Conservation (phyloP, 2,888 invertebrate genomes). For the Ophonus ardosiacus region DNA sequence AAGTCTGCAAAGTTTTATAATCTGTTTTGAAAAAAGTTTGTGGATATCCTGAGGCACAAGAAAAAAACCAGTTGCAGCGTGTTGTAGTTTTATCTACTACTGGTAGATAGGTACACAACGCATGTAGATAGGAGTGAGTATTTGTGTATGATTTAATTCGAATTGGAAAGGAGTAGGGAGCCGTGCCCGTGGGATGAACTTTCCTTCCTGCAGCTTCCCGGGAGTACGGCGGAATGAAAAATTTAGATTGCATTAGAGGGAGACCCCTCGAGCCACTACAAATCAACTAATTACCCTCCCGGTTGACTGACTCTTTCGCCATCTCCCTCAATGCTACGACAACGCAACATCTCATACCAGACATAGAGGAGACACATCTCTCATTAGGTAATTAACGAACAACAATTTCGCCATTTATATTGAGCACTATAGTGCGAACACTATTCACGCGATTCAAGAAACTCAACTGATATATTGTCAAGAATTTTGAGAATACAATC, state of each 20-base stretch:
- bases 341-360: conserved; percentile 59
- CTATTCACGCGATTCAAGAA: neutral
- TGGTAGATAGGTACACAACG: too few species aligned
- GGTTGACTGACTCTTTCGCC: conserved; percentile 70
- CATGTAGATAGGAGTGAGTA: neutral
- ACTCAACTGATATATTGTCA: too few species aligned
- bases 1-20: neutral
- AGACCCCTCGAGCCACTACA: conserved; percentile 76
- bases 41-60: conserved; percentile 4
- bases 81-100: neutral
- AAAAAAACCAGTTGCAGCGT: neutral
- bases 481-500: too few species aligned
- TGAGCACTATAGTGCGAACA: conserved; percentile 64
- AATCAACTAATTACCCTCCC: conserved; percentile 77
- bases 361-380: conserved; percentile 65
- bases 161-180: neutral
- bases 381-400: conserved; percentile 71
- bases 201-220: conserved; percentile 71
- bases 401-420: conserved; percentile 76
- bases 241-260: conserved; percentile 77
- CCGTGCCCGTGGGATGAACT: conserved; percentile 1
- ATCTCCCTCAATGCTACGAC: conserved; percentile 21
- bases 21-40: conserved; percentile 22
- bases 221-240: conserved; percentile 74
- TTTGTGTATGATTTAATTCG: conserved; percentile 37